A percentile compares a stretch with the other conserved stretches of the same genome.
These are phyloP conservation scores for Melanotaenia parkinsoni DNA, from an alignment of 2,797 vertebrate species.

Conservation along the genomic window DNA sequence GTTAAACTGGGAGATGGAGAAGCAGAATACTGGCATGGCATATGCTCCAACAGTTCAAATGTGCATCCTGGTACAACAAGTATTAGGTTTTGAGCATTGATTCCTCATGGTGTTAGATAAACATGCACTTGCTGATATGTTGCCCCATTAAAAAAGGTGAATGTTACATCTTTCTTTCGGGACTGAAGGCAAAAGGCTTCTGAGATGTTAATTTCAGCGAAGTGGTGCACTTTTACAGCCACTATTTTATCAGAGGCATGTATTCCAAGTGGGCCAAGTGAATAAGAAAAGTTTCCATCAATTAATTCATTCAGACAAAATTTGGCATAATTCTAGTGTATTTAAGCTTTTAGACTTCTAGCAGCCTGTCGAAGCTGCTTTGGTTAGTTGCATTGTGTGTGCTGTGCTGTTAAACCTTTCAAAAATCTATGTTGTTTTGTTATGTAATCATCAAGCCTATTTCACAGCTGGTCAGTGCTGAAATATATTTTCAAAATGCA, in stretches of 20 bases:
- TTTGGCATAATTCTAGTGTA: not conserved
- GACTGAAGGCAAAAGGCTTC: not conserved
- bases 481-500: not conserved
- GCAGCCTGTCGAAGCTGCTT: not conserved
- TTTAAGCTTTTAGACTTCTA: not conserved
- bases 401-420: not conserved
- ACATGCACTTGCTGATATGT: not conserved
- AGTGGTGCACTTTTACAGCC: not conserved
- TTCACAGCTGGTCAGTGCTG: not conserved
- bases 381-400: not conserved
- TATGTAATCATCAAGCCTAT: not conserved
- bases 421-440: not conserved
- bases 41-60: constrained; percentile 5
- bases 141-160: not conserved
- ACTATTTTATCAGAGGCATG: not conserved
- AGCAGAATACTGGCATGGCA: constrained; percentile 1
- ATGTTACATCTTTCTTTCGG: not conserved
- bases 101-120: not conserved
- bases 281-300: constrained; percentile 5
- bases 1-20: constrained; percentile 28
- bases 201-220: not conserved
- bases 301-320: constrained; percentile 2
- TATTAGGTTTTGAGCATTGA: not conserved
- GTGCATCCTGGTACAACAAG: constrained; percentile 34
- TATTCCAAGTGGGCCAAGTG: not conserved